Evolutionary conservation across 2,888 invertebrate species (phyloP).

Genomic region (Brachynemurus nebulosus): DNA sequence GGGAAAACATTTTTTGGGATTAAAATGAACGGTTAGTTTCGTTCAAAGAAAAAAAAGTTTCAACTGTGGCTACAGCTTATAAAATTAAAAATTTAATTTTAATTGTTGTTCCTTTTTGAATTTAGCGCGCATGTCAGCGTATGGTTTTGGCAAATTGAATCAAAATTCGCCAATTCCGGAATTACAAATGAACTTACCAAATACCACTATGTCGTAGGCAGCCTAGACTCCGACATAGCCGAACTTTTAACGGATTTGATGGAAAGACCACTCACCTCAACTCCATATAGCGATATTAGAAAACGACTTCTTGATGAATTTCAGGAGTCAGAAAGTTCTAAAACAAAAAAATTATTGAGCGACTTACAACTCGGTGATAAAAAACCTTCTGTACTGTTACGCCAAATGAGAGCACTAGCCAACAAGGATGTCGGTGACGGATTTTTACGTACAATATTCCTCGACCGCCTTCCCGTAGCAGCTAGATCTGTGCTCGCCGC

Average conservation of each 20-base stretch:
- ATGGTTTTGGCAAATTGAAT: constrained; percentile 17
- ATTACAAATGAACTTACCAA: too few relatives aligned
- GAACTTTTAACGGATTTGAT: constrained; percentile 15
- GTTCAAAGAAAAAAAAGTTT: too few relatives aligned
- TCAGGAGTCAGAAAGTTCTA: constrained; percentile 13
- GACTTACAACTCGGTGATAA: constrained; percentile 16
- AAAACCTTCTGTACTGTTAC: constrained; percentile 14
- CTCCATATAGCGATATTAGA: constrained; percentile 14
- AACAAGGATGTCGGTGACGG: constrained; percentile 7
- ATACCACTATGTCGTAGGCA: too few relatives aligned
- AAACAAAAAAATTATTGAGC: constrained; percentile 12
- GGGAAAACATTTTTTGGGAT: too few relatives aligned
- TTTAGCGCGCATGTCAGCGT: too few relatives aligned
- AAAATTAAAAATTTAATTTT: too few relatives aligned
- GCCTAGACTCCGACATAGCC: constrained; percentile 10
- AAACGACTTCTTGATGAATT: constrained; percentile 11
- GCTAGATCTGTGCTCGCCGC: constrained; percentile 7
- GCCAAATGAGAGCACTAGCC: constrained; percentile 16
- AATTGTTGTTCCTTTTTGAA: too few relatives aligned
- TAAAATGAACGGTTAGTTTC: too few relatives aligned
- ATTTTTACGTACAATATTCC: too few relatives aligned
- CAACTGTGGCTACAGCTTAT: too few relatives aligned
- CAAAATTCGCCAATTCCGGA: constrained; percentile 13
- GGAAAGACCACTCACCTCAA: constrained; percentile 9
- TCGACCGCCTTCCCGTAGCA: constrained; percentile 13